Percentiles rank a stretch among this genome's conserved stretches.
These are phyloP conservation scores for Numenius arquata DNA, from an alignment of 2,113 vertebrate species.

Conservation along the genomic window DNA sequence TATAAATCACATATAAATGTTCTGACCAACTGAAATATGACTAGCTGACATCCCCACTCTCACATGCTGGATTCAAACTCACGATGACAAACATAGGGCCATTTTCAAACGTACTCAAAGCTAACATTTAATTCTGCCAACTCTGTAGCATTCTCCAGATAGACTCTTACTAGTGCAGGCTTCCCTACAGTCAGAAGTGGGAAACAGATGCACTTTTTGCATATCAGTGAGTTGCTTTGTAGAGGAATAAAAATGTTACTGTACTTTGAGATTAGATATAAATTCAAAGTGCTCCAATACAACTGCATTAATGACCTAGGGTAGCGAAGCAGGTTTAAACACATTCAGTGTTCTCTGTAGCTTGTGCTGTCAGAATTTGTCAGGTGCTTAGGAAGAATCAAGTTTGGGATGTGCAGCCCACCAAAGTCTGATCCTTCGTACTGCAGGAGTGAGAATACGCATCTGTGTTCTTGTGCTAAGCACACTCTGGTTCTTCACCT, in stretches of 20 bases:
- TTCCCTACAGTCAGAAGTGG: not conserved
- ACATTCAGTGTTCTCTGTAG: rapidly evolving
- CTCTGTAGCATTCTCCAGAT: not conserved
- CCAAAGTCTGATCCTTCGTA: not conserved
- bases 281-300: not conserved
- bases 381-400: not conserved
- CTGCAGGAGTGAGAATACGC: not conserved
- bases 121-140: not conserved
- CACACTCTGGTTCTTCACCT: rapidly evolving
- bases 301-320: not conserved
- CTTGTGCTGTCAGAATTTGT: not conserved
- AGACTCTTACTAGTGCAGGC: not conserved
- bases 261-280: not conserved
- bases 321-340: not conserved
- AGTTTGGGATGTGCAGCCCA: not conserved
- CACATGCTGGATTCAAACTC: not conserved
- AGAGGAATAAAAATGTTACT: not conserved
- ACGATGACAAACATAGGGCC: not conserved
- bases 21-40: not conserved
- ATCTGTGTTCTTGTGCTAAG: not conserved
- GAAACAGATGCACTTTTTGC: not conserved
- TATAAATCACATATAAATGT: not conserved
- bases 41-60: not conserved
- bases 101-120: not conserved
- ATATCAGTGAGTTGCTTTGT: not conserved